Base-by-base conservation (phyloP, 2,113 vertebrate species). In the Psilopogon haemacephalus region DNA sequence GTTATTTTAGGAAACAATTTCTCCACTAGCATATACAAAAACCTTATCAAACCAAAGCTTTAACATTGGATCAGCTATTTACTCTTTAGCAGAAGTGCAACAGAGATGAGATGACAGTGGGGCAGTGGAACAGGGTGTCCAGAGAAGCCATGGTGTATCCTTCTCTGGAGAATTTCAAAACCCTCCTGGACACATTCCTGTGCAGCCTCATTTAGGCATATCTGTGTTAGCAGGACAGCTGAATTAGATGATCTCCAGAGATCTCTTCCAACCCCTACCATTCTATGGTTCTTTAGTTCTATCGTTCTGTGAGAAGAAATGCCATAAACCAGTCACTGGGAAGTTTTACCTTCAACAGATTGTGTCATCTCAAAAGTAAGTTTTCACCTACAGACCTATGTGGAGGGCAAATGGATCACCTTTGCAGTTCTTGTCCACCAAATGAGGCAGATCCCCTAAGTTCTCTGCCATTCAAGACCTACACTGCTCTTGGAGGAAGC, bases 1-100 rank as follows among this genome's bases (percentile, higher is more conserved):
- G 54, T 55, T 86, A 93, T 84, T 90, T 89, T n/a, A 55, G 74
- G 81, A 93, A 93, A 75, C 30, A 62, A 23, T 64, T 91, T 82
- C 38, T 69, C 44, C 42, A 33, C 40, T 58, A 44, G 8, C 60
- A 18, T 11, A 5, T 84, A 78, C 30, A 78, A 92, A 92, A 69
- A 33, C n/a, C 48, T 69, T 75, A 30, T 15, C 37, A 55, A 30
- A 32, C 28, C 15, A 30, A 55, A 30, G 16, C 54, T 16, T 55
- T 84, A 76, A 81, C 35, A 69, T 1, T 50, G 32, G 24, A n/a
- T 27, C 65, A 8, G 32, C 68, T 26, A 23, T 74, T 58, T 38
- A 86, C 18, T 71, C 48, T 19, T 48, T 13, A 24, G 48, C 26
- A 93, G 86, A 92, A 93, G 63, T 4, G 10, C 46, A 83, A 68